These are phyloP conservation scores for Bombylius discolor DNA, from an alignment of 2,888 invertebrate genomes.

Conservation along the genomic window DNA sequence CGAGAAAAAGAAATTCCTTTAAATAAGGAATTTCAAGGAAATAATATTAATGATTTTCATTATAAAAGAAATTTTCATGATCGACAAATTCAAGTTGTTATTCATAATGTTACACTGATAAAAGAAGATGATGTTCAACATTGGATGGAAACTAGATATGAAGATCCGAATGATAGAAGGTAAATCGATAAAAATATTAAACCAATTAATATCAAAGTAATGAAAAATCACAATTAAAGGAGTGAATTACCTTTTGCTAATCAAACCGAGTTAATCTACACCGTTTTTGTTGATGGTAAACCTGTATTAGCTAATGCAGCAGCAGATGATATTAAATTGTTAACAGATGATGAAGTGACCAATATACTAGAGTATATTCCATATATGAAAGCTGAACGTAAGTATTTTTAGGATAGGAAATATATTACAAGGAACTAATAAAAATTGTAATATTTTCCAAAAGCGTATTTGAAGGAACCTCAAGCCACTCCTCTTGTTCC, in stretches of 20 bases:
- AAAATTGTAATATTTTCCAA: conserved; percentile 2
- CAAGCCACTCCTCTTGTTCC: conserved; percentile 36
- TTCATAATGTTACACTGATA: conserved; percentile 52
- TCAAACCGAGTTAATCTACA: conserved; percentile 56
- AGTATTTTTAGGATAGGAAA: conserved; percentile 28
- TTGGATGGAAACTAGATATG: conserved; percentile 13
- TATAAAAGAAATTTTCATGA: not conserved
- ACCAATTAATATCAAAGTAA: not conserved
- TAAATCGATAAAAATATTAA: not conserved
- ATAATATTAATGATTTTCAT: not conserved
- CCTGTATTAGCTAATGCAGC: conserved; percentile 71
- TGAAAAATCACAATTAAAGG: no score
- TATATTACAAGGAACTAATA: not conserved
- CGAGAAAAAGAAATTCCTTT: no score
- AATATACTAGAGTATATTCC: conserved; percentile 61
- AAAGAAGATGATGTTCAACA: conserved; percentile 32
- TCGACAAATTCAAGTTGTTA: conserved; percentile 49
- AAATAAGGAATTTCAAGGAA: no score
- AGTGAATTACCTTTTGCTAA: conserved; percentile 24
- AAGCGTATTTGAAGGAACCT: conserved; percentile 34
- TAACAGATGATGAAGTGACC: conserved; percentile 63
- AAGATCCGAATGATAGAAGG: conserved; percentile 29
- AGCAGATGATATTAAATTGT: conserved; percentile 69
- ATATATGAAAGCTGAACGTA: conserved; percentile 75
- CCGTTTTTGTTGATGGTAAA: conserved; percentile 64